Evolutionary conservation across 1,140 invertebrate genomes (phyloP).

Genomic region (Zeugodacus cucurbitae): DNA sequence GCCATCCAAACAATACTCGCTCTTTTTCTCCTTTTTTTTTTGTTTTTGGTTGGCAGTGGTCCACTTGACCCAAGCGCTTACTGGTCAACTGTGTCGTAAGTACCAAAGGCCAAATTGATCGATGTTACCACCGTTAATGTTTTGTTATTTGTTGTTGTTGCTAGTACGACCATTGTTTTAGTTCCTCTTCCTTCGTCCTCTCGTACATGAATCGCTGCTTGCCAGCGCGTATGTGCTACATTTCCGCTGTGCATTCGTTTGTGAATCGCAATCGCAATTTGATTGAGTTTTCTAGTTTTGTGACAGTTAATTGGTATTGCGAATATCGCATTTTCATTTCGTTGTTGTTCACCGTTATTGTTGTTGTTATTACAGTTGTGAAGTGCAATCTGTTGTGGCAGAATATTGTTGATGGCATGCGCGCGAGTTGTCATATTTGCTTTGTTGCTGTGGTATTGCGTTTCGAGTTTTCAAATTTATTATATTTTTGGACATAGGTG

Average conservation of each 20-base stretch:
- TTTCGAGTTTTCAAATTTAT: not conserved
- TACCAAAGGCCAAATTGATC: constrained; percentile 25
- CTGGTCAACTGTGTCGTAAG: not conserved
- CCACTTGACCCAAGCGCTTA: not conserved
- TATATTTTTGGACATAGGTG: not conserved
- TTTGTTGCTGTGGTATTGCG: not conserved
- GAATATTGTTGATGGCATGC: too few relatives aligned
- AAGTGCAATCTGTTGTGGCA: not conserved
- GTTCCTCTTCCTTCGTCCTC: not conserved
- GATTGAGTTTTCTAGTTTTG: constrained; percentile 37
- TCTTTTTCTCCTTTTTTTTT: not conserved
- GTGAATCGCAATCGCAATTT: constrained; percentile 13
- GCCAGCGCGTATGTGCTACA: not conserved
- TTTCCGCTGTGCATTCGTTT: constrained; percentile 22
- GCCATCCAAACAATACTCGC: not conserved
- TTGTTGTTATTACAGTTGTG: too few relatives aligned
- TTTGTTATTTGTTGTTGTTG: not conserved
- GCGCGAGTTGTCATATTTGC: too few relatives aligned
- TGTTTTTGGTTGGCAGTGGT: not conserved
- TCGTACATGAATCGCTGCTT: not conserved
- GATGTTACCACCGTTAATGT: not conserved
- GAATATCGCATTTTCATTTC: constrained; percentile 6
- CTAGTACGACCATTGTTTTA: not conserved
- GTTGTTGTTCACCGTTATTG: too few relatives aligned
- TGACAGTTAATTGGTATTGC: constrained; percentile 32